Percentiles rank a stretch among this genome's conserved stretches.
Evolutionary conservation across 2,797 vertebrate species (phyloP).

Genomic region (Hafferia zeledoni): DNA sequence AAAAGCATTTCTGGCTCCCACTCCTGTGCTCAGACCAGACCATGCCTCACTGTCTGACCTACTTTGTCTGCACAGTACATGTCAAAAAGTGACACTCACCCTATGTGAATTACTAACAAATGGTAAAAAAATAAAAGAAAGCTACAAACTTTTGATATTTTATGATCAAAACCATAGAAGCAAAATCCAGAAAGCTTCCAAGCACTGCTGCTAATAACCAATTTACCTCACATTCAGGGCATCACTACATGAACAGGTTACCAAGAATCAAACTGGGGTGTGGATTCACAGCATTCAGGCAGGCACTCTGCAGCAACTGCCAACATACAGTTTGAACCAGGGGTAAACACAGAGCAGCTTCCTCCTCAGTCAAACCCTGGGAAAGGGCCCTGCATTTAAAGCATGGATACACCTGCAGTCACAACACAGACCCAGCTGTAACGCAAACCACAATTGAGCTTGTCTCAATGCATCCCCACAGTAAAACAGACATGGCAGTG

Average conservation of each 20-base stretch:
- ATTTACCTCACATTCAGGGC: neutral
- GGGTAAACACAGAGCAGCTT: neutral
- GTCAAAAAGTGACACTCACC: slow-evolving; percentile 40
- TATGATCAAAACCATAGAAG: slow-evolving; percentile 38
- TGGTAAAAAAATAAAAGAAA: slow-evolving; percentile 1
- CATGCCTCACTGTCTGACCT: slow-evolving; percentile 35
- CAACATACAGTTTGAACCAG: neutral
- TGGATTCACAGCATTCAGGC: neutral
- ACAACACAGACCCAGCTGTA: neutral
- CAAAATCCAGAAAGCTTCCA: neutral
- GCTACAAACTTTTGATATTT: slow-evolving; percentile 47
- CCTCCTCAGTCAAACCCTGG: neutral
- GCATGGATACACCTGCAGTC: neutral
- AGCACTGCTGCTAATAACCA: neutral
- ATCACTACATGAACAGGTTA: slow-evolving; percentile 8
- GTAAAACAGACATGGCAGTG: neutral
- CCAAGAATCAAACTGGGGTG: slow-evolving; percentile 27
- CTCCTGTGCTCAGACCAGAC: slow-evolving; percentile 57
- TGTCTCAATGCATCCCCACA: neutral
- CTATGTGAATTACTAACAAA: slow-evolving; percentile 44
- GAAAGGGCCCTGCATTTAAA: neutral
- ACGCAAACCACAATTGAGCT: neutral
- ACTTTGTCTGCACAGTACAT: slow-evolving; percentile 60
- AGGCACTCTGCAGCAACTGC: neutral
- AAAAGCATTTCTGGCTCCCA: slow-evolving; percentile 44